Evolutionary conservation across 92 coral and sea anemone species (phyloP).

Genomic region (Zoanthus solanderi): DNA sequence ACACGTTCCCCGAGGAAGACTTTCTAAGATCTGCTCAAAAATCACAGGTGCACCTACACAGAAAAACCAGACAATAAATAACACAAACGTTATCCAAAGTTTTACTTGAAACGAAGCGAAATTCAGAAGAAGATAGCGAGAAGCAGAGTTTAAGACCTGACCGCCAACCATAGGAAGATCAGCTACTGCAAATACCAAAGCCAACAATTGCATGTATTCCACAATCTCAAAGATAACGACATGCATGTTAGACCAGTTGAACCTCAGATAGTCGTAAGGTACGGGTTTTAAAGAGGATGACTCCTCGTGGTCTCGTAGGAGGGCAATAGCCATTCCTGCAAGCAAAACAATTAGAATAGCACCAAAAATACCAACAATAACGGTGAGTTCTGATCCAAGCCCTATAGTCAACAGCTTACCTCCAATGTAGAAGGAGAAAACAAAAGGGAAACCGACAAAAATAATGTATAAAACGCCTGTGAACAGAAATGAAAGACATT

Average conservation of each 20-base stretch:
- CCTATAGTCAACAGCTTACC: slow-evolving; percentile 61
- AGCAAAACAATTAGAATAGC: slow-evolving; percentile 67
- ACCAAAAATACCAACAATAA: slow-evolving; percentile 78
- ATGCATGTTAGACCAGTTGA: slow-evolving; percentile 96
- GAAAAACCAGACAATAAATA: slow-evolving; percentile 89
- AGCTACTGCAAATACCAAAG: slow-evolving; percentile 81
- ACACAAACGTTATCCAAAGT: slow-evolving; percentile 78
- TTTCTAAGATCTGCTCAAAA: slow-evolving; percentile 84
- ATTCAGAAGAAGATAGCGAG: slow-evolving; percentile 83
- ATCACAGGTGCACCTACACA: slow-evolving; percentile 96
- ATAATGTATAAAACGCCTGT: slow-evolving; percentile 71
- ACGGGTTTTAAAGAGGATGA: slow-evolving; percentile 71
- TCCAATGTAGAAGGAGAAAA: slow-evolving; percentile 77
- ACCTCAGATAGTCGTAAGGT: slow-evolving; percentile 91
- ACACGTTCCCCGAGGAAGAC: slow-evolving; percentile 83
- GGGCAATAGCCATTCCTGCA: slow-evolving; percentile 69
- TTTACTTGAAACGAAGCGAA: slow-evolving; percentile 92
- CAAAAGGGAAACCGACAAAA: slow-evolving; percentile 89
- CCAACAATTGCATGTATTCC: slow-evolving; percentile 89
- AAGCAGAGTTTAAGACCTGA: slow-evolving; percentile 62
- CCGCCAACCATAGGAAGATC: slow-evolving; percentile 92
- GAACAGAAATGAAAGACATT: slow-evolving; percentile 63
- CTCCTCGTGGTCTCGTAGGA: slow-evolving; percentile 67
- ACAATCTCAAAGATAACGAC: slow-evolving; percentile 89
- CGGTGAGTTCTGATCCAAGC: slow-evolving; percentile 57